phyloP scores from a whole-genome alignment of 2,113 vertebrate genomes.

The Anarrhichthys ocellatus region DNA sequence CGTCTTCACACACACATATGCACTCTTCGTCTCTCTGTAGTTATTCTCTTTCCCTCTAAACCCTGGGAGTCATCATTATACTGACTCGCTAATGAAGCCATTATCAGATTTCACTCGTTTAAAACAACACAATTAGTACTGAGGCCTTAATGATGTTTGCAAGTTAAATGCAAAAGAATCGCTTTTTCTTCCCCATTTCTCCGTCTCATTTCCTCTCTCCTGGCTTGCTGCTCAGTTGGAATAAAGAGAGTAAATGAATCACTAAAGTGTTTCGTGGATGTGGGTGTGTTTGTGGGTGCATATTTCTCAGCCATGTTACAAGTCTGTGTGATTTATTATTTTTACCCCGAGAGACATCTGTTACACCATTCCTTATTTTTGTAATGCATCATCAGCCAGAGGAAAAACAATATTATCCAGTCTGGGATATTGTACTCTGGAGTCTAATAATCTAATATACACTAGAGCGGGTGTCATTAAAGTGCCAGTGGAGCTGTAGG shows the following conservation, averaged over 20 bases:
- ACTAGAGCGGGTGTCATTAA: conserved; percentile 79
- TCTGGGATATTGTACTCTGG: conserved; percentile 82
- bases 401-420: conserved; percentile 84
- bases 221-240: conserved; percentile 59
- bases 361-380: conserved; percentile 83
- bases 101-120: conserved; percentile 82
- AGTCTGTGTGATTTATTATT: conserved; percentile 82
- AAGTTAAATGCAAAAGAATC: conserved; percentile 79
- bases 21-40: conserved; percentile 25
- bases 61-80: conserved; percentile 74
- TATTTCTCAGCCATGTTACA: conserved; percentile 70
- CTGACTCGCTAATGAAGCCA: conserved; percentile 83
- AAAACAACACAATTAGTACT: conserved; percentile 82
- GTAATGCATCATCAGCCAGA: conserved; percentile 84
- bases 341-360: conserved; percentile 82
- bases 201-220: conserved; percentile 68
- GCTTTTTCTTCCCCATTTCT: conserved; percentile 49
- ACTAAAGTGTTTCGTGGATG: conserved; percentile 59
- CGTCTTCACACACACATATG: conserved; percentile 1
- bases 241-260: conserved; percentile 78
- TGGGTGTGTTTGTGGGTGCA: conserved; percentile 62
- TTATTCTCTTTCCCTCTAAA: conserved; percentile 52
- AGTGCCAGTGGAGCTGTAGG: conserved; percentile 74
- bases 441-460: conserved; percentile 84
- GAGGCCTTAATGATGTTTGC: conserved; percentile 79